A percentile compares a stretch with the other conserved stretches of the same genome.
phyloP scores from a whole-genome alignment of 2,888 invertebrate species.

The Andrena dorsata region DNA sequence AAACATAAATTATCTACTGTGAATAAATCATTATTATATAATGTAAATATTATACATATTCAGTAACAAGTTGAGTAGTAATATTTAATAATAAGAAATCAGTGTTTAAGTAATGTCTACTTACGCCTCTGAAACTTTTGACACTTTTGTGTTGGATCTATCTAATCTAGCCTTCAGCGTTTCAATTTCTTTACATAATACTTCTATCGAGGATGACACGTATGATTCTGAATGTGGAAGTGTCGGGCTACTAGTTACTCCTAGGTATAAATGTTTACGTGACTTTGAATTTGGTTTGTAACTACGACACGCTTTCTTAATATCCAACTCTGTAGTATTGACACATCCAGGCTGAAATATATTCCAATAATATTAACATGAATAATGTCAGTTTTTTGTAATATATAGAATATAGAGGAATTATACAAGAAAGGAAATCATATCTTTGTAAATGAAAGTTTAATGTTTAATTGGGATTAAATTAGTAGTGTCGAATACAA shows the following conservation, averaged over 20 bases:
- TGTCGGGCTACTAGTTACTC: constrained; percentile 86
- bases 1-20: neutral
- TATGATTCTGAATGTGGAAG: constrained; percentile 86
- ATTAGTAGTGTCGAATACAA: neutral
- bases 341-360: constrained; percentile 96
- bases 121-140: constrained; percentile 97
- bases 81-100: constrained; percentile 9
- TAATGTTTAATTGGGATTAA: constrained; percentile 1
- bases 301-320: constrained; percentile 95
- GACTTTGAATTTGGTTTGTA: constrained; percentile 86
- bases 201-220: constrained; percentile 85
- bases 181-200: constrained; percentile 90
- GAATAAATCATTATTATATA: neutral
- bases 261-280: constrained; percentile 83
- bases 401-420: neutral
- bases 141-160: constrained; percentile 94
- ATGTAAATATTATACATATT: neutral
- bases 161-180: constrained; percentile 92
- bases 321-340: constrained; percentile 99
- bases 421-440: neutral
- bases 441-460: neutral
- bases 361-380: constrained; percentile 2
- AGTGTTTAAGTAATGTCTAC: constrained; percentile 81
- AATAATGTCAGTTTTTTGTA: neutral
- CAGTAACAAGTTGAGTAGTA: constrained; percentile 10